phyloP scores from a whole-genome alignment of 2,888 invertebrate genomes.

The Hesperia comma region DNA sequence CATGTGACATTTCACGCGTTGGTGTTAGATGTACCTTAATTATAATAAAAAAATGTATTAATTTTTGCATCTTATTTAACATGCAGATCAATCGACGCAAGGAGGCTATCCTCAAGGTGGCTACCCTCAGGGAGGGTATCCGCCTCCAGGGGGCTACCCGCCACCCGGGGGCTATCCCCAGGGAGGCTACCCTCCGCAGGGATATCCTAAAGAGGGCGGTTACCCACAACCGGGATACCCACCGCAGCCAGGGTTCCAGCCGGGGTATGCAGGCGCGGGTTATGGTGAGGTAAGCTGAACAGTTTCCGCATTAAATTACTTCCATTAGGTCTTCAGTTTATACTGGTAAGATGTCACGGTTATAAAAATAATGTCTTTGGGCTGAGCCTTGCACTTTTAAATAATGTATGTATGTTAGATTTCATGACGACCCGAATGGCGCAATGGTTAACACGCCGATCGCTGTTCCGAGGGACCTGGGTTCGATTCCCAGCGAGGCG shows the following conservation, averaged over 20 bases:
- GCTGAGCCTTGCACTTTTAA: no score
- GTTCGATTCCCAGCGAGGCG: no score
- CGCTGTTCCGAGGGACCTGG: no score
- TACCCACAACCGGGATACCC: conserved; percentile 57
- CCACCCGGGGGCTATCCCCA: conserved; percentile 64
- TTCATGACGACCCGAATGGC: no score
- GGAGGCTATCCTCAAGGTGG: conserved; percentile 63
- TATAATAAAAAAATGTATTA: not conserved
- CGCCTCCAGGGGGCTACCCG: conserved; percentile 59
- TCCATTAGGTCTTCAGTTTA: no score
- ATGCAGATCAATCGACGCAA: conserved; percentile 38
- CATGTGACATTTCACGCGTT: not conserved
- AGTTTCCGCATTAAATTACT: not conserved
- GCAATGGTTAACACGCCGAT: no score
- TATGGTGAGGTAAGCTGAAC: conserved; percentile 66
- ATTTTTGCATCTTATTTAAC: not conserved
- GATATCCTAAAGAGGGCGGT: conserved; percentile 61
- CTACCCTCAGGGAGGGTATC: conserved; percentile 65
- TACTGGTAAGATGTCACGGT: no score
- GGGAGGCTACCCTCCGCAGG: conserved; percentile 62
- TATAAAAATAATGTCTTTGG: no score
- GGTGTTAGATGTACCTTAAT: conserved; percentile 7
- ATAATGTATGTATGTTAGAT: no score
- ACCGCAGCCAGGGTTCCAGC: conserved; percentile 59
- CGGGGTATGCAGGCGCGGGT: conserved; percentile 59